phyloP scores from a whole-genome alignment of 2,797 vertebrate genomes.

The Phrynocephalus vlangalii region DNA sequence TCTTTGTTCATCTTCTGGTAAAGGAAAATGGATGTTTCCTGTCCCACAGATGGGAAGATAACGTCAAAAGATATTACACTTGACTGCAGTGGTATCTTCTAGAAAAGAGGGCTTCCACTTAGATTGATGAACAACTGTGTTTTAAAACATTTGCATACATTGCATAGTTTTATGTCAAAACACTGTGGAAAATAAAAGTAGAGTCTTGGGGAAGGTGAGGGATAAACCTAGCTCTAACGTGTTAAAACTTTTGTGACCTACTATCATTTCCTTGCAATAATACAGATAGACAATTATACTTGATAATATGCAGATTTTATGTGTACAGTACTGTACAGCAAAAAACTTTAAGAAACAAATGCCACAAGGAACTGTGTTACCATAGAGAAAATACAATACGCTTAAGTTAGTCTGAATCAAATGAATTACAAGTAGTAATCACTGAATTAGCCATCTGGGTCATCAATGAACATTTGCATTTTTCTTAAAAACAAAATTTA shows the following conservation, averaged over 20 bases:
- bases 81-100: not conserved
- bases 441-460: not conserved
- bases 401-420: not conserved
- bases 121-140: not conserved
- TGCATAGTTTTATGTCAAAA: not conserved
- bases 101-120: not conserved
- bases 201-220: not conserved
- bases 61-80: not conserved
- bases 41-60: not conserved
- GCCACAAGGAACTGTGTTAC: not conserved
- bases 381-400: not conserved
- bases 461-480: not conserved
- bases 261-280: not conserved
- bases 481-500: not conserved
- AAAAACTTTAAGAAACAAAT: not conserved
- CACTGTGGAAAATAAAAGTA: not conserved
- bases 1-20: not conserved
- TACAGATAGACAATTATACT: not conserved
- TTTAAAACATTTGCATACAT: not conserved
- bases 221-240: not conserved
- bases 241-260: not conserved
- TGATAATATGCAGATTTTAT: slow-evolving; percentile 1
- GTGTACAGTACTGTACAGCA: not conserved
- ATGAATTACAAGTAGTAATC: not conserved
- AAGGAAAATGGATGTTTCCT: not conserved